Evolutionary conservation across 2,888 invertebrate genomes (phyloP), one percentile per base, ranked within the genome.

Genomic region (Caenorhabditis sinica): DNA sequence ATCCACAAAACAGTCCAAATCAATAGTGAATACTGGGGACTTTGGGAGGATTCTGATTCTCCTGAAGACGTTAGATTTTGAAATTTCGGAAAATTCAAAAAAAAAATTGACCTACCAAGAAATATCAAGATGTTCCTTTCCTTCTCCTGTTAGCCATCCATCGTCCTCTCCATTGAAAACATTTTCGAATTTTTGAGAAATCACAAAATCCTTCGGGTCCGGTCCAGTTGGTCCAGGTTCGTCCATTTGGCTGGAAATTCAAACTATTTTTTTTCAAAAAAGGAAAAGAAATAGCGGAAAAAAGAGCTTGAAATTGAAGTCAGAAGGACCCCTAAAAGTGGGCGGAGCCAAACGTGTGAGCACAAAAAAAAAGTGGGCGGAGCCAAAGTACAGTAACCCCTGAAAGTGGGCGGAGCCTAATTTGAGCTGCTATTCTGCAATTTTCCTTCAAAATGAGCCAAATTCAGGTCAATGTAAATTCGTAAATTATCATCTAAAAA

Each of bases 141-240:
- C 63, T 63, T 36, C 25, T 25, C 43, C 36, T 43, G 9, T 43
- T 25, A 43, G 63, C 1, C 2, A 23, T 13, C 23, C 33, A 2
- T 30, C 9, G 17, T 58, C 17, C 5, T 36, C 63, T 43, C 43
- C 63, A 13, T 20, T 30, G 23, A 40, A 40, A 11, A 63, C 43
- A 13, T 63, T 40, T 13, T 63, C 63, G 33, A 63, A 63, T 40
- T 63, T 63, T 63, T 63, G 23, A 23, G 63, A 40, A 15, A 63
- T 63, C 23, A 43, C 33, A 43, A 63, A 63, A 25, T 33, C 25
- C 15, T 63, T 25, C 11, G 6, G 5, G 20, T 20, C 20, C 6
- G 40, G 9, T 40, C 20, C 49, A 13, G n/a, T 1, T 20, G 20
- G 20, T 20, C 49, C 20, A 20, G 49, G 20, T 20, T 49, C 20